Evolutionary conservation across 2,888 invertebrate species (phyloP), one percentile per base, ranked within the genome.

Genomic region (Idaea biselata): DNA sequence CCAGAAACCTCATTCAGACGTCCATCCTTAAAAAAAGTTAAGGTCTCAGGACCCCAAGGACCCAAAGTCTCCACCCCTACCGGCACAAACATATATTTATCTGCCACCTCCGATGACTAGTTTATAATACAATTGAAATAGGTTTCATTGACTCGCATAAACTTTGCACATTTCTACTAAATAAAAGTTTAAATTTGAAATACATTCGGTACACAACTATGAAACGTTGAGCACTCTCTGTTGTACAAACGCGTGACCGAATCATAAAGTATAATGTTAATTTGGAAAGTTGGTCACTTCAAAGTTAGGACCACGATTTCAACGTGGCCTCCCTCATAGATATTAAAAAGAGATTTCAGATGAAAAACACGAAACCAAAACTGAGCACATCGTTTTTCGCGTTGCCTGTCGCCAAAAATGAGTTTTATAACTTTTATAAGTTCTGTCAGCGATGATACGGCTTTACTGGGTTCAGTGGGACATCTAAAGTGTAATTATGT

Each of bases 361-460:
- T 65, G 62, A 69, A 67, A 70, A 69, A 68, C 68, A 68, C 59
- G 67, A 63, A 59, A 60, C 65, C 63, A 62, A 58, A 65, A 71
- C 62, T 55, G 63, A 66, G 66, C 66, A 70, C 61, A 69, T 68
- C 66, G 72, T 68, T 66, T 66, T 62, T 62, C 64, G 58, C 63
- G 59, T 68, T 69, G 68, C 60, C 68, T 67, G 68, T 65, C 65
- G 68, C 68, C 71, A 72, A 66, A 79, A 87, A 85, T 78, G 83
- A 84, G 82, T 87, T 87, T 81, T 77, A 79, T 79, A 84, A 87
- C 81, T 86, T 86, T 79, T 81, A 78, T 75, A 81, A 82, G 78
- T 79, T 80, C 73, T 71, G 72, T 71, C 75, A 67, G 67, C 68
- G 66, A 68, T 72, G 69, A 73, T 73, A 72, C 68, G 71, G 72